Evolutionary conservation across 1,140 invertebrate genomes (phyloP).

Genomic region (Trissolcus basalis): DNA sequence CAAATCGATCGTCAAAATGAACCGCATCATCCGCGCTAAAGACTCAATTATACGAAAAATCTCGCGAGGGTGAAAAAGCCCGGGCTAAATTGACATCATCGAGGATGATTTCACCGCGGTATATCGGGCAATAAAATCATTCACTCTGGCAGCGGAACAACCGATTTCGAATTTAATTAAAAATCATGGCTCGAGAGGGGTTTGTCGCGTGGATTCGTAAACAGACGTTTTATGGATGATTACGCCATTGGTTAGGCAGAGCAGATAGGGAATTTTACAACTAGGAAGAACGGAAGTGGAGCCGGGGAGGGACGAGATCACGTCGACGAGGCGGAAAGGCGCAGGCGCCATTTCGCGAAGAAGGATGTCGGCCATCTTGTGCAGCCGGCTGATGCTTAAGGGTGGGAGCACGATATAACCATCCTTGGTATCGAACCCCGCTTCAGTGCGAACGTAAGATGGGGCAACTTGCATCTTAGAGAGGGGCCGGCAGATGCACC

Average conservation of each 20-base stretch:
- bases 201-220: conserved; percentile 12
- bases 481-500: conserved; percentile 24
- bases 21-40: background rate
- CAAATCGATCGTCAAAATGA: background rate
- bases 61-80: background rate
- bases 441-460: conserved; percentile 64
- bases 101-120: no score
- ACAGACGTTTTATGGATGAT: conserved; percentile 49
- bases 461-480: conserved; percentile 41
- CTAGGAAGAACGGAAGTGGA: conserved; percentile 47
- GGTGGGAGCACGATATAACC: conserved; percentile 69
- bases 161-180: conserved; percentile 25
- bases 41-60: conserved; percentile 14
- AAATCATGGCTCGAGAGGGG: conserved; percentile 13
- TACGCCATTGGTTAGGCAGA: conserved; percentile 29
- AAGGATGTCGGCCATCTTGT: conserved; percentile 68
- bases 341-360: conserved; percentile 69
- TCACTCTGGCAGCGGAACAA: background rate
- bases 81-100: no score
- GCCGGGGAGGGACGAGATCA: conserved; percentile 3
- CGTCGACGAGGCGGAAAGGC: conserved; percentile 27
- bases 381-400: conserved; percentile 37
- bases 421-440: conserved; percentile 69
- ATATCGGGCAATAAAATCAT: no score
- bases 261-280: conserved; percentile 40